These are phyloP conservation scores for Philaethria dido DNA, from an alignment of 2,888 invertebrate genomes.

Conservation along the genomic window DNA sequence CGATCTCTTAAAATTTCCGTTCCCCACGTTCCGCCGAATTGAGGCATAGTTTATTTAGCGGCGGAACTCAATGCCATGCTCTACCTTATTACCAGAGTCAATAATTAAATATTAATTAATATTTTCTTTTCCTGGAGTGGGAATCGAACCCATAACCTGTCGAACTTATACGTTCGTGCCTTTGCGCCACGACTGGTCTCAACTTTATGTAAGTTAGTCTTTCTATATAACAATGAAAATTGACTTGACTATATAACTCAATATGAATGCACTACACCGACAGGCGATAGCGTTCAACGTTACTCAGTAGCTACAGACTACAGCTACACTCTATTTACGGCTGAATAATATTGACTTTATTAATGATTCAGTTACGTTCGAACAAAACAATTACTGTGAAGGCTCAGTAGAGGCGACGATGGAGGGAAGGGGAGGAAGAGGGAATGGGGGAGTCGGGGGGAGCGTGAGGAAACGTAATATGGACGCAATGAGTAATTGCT, in stretches of 20 bases:
- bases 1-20: too few species aligned
- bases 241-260: neutral
- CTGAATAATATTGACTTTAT: slow-evolving; percentile 17
- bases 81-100: too few species aligned
- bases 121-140: too few species aligned
- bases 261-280: neutral
- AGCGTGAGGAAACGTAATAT: neutral
- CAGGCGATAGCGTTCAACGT: neutral
- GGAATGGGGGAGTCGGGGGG: neutral
- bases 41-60: too few species aligned
- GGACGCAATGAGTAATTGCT: slow-evolving; percentile 7
- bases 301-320: neutral
- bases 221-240: too few species aligned
- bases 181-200: too few species aligned
- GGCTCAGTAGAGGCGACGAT: neutral
- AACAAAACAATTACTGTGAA: slow-evolving; percentile 11
- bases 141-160: too few species aligned
- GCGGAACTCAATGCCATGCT: too few species aligned
- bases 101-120: too few species aligned
- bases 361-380: slow-evolving; percentile 21
- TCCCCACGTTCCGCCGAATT: too few species aligned
- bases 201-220: too few species aligned
- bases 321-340: neutral
- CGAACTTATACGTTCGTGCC: too few species aligned
- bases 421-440: neutral